phyloP scores from a whole-genome alignment of 2,888 invertebrate genomes.

The Patella caerulea region DNA sequence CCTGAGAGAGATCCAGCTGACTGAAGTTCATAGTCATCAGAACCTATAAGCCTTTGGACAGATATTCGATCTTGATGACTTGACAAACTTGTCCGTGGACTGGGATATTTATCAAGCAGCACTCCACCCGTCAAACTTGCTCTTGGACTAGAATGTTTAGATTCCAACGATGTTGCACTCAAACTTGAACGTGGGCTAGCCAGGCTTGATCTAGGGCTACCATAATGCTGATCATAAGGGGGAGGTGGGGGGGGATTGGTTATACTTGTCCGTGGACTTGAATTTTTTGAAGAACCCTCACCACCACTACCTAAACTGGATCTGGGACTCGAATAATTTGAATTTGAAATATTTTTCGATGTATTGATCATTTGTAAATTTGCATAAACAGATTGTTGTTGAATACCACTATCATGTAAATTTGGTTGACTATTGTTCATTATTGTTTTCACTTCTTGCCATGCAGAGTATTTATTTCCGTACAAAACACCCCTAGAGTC shows the following conservation, averaged over 20 bases:
- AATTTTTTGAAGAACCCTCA: constrained; percentile 56
- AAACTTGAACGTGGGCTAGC: constrained; percentile 67
- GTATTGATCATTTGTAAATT: constrained; percentile 25
- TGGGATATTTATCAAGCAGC: constrained; percentile 67
- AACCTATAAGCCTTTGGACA: constrained; percentile 29
- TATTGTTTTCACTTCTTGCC: constrained; percentile 37
- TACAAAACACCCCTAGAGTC: constrained; percentile 50
- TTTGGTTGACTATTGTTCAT: constrained; percentile 16
- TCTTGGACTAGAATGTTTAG: constrained; percentile 73
- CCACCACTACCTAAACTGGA: constrained; percentile 65
- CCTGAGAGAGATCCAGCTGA: constrained; percentile 28
- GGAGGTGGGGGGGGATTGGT: constrained; percentile 54
- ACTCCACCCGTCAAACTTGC: constrained; percentile 59
- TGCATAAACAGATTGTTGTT: constrained; percentile 31
- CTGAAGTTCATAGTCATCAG: constrained; percentile 26
- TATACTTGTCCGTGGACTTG: constrained; percentile 61
- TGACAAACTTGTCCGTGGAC: constrained; percentile 71
- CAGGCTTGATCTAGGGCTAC: constrained; percentile 57
- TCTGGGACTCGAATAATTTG: constrained; percentile 67
- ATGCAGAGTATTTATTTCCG: constrained; percentile 49
- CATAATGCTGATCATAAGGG: constrained; percentile 53
- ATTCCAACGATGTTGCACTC: constrained; percentile 73
- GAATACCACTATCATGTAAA: constrained; percentile 16
- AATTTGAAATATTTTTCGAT: constrained; percentile 23
- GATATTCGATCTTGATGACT: constrained; percentile 48